These are phyloP conservation scores for Heliothis peltigera DNA, from an alignment of 2,888 invertebrate species.

Conservation along the genomic window DNA sequence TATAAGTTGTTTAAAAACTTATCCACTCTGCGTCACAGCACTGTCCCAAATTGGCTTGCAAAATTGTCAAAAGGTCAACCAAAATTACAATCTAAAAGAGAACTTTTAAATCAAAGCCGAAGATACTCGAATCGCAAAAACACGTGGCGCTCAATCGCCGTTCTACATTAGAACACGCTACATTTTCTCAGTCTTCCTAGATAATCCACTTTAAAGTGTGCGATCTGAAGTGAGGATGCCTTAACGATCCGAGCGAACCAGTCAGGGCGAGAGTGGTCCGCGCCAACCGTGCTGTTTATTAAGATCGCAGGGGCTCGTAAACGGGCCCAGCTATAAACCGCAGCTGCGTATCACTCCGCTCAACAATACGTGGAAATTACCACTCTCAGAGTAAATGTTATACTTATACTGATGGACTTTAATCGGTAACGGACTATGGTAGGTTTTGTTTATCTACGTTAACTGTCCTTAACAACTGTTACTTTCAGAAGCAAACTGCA, in stretches of 20 bases:
- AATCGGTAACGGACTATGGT: conserved; percentile 13
- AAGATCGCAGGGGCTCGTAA: conserved; percentile 71
- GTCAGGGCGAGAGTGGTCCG: conserved; percentile 42
- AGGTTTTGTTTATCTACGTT: neutral
- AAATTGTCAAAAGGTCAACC: neutral
- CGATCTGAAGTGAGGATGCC: conserved; percentile 35
- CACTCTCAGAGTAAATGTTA: conserved; percentile 41
- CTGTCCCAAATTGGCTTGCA: no score
- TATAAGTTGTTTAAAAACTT: no score
- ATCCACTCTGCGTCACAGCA: no score
- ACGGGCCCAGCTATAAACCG: conserved; percentile 69
- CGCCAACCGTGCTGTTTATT: conserved; percentile 68
- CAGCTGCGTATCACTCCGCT: conserved; percentile 68
- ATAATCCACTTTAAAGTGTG: conserved; percentile 47
- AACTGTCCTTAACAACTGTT: no score
- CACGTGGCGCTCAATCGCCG: neutral
- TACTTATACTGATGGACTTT: conserved; percentile 31
- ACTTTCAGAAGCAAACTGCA: no score
- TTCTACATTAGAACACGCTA: conserved; percentile 9
- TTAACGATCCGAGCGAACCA: conserved; percentile 36
- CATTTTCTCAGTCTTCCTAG: conserved; percentile 15
- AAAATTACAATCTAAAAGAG: neutral
- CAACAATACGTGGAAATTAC: conserved; percentile 60
- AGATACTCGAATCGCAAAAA: conserved; percentile 5
- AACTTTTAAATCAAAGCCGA: neutral